These are phyloP conservation scores for Iphiclides podalirius DNA, from an alignment of 2,888 invertebrate genomes.

Conservation along the genomic window DNA sequence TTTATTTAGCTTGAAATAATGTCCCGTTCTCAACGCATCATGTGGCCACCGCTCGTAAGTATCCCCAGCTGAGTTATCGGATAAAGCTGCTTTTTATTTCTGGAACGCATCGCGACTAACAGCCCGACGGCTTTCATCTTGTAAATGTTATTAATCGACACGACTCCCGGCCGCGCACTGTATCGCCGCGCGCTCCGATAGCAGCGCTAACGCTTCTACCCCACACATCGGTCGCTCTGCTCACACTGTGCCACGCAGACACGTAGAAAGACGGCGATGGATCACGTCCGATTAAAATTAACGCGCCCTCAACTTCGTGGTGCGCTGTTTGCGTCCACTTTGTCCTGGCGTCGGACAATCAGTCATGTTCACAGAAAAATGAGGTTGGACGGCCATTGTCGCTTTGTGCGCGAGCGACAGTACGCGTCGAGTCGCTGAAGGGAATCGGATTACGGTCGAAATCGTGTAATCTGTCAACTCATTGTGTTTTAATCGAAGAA, in stretches of 20 bases:
- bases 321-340: conserved; percentile 67
- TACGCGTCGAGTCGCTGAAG: neutral
- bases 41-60: conserved; percentile 41
- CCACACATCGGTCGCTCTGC: conserved; percentile 24
- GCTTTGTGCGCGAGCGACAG: conserved; percentile 31
- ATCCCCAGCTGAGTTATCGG: conserved; percentile 71
- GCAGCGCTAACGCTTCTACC: neutral
- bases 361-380: conserved; percentile 71
- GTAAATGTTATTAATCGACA: conserved; percentile 78
- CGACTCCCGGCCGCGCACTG: conserved; percentile 61
- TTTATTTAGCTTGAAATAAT: too few relatives aligned
- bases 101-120: conserved; percentile 69
- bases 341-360: conserved; percentile 66
- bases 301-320: too few relatives aligned
- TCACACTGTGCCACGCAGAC: neutral
- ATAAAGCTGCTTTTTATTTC: conserved; percentile 72
- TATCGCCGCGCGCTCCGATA: conserved; percentile 31
- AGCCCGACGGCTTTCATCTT: conserved; percentile 75
- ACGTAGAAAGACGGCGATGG: conserved; percentile 24
- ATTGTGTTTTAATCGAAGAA: neutral
- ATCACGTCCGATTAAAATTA: too few relatives aligned
- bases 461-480: neutral
- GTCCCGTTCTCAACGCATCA: too few relatives aligned
- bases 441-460: conserved; percentile 25
- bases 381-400: conserved; percentile 63